phyloP scores from a whole-genome alignment of 2,113 vertebrate genomes.

The Astur gentilis region DNA sequence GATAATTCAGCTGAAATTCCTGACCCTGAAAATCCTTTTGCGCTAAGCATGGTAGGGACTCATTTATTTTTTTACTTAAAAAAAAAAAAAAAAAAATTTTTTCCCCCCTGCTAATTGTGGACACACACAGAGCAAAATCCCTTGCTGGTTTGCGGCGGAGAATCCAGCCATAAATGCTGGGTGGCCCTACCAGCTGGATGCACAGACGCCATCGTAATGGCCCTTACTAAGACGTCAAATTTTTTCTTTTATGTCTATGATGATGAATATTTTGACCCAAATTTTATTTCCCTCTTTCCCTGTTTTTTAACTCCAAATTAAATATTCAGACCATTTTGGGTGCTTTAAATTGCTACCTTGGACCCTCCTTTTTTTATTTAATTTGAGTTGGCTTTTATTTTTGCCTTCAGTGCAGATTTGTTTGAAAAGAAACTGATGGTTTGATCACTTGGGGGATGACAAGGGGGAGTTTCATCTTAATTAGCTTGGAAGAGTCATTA shows the following conservation, averaged over 20 bases:
- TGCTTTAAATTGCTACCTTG: neutral
- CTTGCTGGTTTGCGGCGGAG: no score
- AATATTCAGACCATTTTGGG: neutral
- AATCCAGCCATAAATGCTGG: no score
- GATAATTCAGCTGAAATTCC: neutral
- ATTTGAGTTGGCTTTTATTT: neutral
- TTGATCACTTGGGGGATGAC: neutral
- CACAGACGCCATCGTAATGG: rapidly evolving
- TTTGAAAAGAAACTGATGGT: neutral
- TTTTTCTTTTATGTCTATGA: neutral
- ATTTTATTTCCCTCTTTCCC: neutral
- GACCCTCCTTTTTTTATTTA: neutral
- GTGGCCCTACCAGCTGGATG: neutral
- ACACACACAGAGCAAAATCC: no score
- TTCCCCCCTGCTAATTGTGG: neutral
- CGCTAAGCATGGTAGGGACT: neutral
- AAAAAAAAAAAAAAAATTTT: no score
- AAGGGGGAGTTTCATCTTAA: neutral
- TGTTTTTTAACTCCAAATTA: neutral
- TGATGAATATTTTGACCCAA: neutral
- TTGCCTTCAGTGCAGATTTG: neutral
- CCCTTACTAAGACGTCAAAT: no score
- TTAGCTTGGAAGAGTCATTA: neutral
- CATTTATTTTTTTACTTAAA: neutral
- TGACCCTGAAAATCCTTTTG: neutral